These are phyloP conservation scores for Luehdorfia chinensis DNA, from an alignment of 1,140 invertebrate species.

Conservation along the genomic window DNA sequence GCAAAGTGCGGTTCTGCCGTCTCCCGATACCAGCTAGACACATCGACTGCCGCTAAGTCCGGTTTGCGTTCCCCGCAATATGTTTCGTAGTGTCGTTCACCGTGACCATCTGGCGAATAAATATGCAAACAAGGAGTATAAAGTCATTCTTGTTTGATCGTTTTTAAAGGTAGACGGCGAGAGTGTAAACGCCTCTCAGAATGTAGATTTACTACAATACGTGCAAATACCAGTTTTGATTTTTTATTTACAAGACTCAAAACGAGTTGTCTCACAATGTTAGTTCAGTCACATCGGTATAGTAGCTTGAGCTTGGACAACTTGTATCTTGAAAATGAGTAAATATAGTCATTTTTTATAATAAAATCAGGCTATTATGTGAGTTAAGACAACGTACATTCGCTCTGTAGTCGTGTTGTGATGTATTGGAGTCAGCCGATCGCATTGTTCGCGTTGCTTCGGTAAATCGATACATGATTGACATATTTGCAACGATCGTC, in stretches of 20 bases:
- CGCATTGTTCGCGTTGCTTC: constrained; percentile 30
- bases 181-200: neutral
- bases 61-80: constrained; percentile 11
- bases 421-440: constrained; percentile 11
- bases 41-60: neutral
- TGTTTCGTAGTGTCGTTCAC: constrained; percentile 2
- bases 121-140: neutral
- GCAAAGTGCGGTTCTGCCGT: constrained; percentile 6
- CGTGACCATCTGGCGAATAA: constrained; percentile 5
- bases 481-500: constrained; percentile 32
- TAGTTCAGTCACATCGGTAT: too few relatives aligned
- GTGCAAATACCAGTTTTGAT: constrained; percentile 13
- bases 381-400: too few relatives aligned
- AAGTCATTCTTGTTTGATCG: neutral
- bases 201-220: constrained; percentile 22
- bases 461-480: constrained; percentile 38
- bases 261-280: too few relatives aligned
- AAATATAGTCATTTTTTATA: too few relatives aligned
- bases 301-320: too few relatives aligned
- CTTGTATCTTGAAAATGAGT: too few relatives aligned
- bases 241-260: too few relatives aligned
- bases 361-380: too few relatives aligned
- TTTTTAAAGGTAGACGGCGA: too few relatives aligned
- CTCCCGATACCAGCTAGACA: constrained; percentile 7
- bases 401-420: too few relatives aligned